Base-by-base conservation (phyloP, 2,113 vertebrate genomes). In the Blennius ocellaris region DNA sequence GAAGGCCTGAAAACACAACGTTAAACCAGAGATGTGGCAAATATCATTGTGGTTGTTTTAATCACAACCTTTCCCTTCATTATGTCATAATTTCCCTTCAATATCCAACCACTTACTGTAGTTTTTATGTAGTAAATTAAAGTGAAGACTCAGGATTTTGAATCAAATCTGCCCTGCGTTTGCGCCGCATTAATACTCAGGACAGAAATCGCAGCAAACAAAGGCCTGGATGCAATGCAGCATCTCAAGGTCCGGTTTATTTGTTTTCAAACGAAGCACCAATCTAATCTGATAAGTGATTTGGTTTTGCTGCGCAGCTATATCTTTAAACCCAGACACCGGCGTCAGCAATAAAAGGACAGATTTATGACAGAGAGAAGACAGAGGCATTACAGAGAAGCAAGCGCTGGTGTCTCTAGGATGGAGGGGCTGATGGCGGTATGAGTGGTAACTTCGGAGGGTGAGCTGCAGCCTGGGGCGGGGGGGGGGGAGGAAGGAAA, bases 371-470 rank as follows among this genome's bases (percentile, higher is more conserved):
- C 7, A 39, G 17, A 48, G 58, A 49, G 40, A 72, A 76, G 69
- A 72, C 40, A 73, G 44, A 78, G 41, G 55, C 58, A 79, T 73
- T 38, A 77, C 44, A 55, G 68, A 67, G 71, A 36, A 50, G 47
- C 36, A 51, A 36, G 70, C 11, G 56, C 43, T n/a, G 7, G 38
- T 57, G 72, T 81, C 74, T 80, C 56, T 6, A 21, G 38, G 49
- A 81, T 54, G 65, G 67, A 80, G 81, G 67, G 84, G 79, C 63
- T 84, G 73, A 86, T 75, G 73, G 64, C 61, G 53, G 73, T 30
- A 10, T 70, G 67, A 82, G 73, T 58, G 57, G 60, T 47, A 74
- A 73, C 71, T 49, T 78, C 58, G 2, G 63, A 44, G 54, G 44
- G 8, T 40, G 69, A 77, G 78, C 73, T 44, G 58, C 6, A 62